phyloP scores from a whole-genome alignment of 2,888 invertebrate species.

The Melipona beecheii region DNA sequence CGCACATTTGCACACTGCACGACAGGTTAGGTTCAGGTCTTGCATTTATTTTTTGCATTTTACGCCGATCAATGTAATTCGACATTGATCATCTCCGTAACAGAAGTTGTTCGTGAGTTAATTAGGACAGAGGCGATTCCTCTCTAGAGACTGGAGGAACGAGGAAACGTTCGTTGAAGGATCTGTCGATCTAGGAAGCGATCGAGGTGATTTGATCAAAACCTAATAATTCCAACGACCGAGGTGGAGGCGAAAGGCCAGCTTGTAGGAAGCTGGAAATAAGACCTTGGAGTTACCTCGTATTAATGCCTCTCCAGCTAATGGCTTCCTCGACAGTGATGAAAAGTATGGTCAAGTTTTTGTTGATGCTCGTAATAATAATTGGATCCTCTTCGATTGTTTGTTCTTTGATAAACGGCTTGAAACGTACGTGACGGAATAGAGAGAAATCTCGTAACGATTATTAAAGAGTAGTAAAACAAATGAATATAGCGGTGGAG shows the following conservation, averaged over 20 bases:
- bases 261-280: neutral
- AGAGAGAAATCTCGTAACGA: no score
- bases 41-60: no score
- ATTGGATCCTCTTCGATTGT: neutral
- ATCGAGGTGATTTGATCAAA: conserved; percentile 17
- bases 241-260: neutral
- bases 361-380: neutral
- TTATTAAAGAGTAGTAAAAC: neutral
- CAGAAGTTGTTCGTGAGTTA: conserved; percentile 25
- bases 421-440: no score
- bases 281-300: neutral
- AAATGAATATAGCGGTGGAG: neutral
- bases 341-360: no score
- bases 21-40: no score
- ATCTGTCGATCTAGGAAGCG: conserved; percentile 33
- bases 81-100: no score
- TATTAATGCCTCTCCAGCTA: neutral
- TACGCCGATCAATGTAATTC: no score
- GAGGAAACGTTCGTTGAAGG: conserved; percentile 33
- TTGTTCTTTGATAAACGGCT: neutral
- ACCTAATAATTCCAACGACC: conserved; percentile 33
- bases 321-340: neutral
- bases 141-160: conserved; percentile 26
- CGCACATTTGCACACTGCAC: no score
- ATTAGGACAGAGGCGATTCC: conserved; percentile 39